phyloP scores from a whole-genome alignment of 2,113 vertebrate species.

The Sterrhoptilus dennistouni region DNA sequence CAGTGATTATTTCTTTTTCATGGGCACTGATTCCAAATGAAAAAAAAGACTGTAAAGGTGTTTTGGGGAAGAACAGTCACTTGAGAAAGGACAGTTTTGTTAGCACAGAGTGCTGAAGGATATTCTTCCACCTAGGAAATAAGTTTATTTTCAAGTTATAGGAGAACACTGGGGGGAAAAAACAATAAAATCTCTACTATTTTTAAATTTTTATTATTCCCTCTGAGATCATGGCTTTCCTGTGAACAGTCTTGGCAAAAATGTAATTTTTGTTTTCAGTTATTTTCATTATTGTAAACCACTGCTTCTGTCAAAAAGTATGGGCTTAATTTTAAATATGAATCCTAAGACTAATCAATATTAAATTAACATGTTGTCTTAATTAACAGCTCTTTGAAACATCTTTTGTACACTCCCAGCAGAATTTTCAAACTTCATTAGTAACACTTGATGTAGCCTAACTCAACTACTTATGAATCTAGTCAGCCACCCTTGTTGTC shows the following conservation, averaged over 20 bases:
- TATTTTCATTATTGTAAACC: background rate
- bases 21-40: background rate
- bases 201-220: background rate
- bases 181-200: background rate
- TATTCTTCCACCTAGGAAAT: background rate
- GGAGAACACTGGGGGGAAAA: background rate
- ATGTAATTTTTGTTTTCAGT: background rate
- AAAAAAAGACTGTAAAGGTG: background rate
- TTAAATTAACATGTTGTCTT: conserved; percentile 61
- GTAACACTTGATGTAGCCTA: conserved; percentile 44
- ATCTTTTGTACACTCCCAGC: conserved; percentile 42
- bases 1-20: background rate
- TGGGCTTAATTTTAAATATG: conserved; percentile 1
- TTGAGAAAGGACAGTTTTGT: background rate
- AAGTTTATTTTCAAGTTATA: conserved; percentile 1
- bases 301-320: background rate
- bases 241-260: background rate
- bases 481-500: conserved; percentile 23
- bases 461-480: conserved; percentile 37
- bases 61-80: background rate
- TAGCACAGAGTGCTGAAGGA: background rate
- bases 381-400: conserved; percentile 60
- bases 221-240: background rate
- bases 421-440: conserved; percentile 55
- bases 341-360: conserved; percentile 37